These are phyloP conservation scores for Phortica magna DNA, from an alignment of 2,888 invertebrate species.

Conservation along the genomic window DNA sequence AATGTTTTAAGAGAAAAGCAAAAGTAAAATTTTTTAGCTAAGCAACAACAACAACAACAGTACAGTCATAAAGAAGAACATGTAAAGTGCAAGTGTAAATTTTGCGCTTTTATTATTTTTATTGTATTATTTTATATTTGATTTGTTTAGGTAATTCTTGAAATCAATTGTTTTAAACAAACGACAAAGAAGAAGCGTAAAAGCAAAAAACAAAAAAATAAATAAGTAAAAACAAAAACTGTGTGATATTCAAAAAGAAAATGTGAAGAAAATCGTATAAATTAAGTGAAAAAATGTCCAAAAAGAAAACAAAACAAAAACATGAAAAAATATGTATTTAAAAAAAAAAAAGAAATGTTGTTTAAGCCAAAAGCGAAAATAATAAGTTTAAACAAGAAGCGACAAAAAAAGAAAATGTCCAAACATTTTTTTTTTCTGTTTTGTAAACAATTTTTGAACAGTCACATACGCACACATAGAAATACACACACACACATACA, in stretches of 20 bases:
- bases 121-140: background rate
- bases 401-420: background rate
- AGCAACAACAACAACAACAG: background rate
- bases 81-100: background rate
- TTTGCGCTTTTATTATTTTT: background rate
- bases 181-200: background rate
- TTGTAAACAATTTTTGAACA: background rate
- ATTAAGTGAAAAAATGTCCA: background rate
- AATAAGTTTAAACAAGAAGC: background rate
- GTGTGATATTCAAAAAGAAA: background rate
- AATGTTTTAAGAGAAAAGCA: slow-evolving; percentile 1
- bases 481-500: background rate
- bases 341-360: background rate
- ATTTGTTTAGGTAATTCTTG: background rate
- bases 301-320: background rate
- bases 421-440: background rate
- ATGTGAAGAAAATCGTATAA: background rate
- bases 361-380: background rate
- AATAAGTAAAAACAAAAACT: background rate
- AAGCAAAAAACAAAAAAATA: background rate
- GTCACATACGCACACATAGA: background rate
- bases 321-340: background rate
- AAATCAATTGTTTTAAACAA: background rate
- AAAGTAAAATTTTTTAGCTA: background rate
- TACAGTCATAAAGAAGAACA: background rate